Evolutionary conservation across 2,797 vertebrate species (phyloP).

Genomic region (Syndactyla subalaris): DNA sequence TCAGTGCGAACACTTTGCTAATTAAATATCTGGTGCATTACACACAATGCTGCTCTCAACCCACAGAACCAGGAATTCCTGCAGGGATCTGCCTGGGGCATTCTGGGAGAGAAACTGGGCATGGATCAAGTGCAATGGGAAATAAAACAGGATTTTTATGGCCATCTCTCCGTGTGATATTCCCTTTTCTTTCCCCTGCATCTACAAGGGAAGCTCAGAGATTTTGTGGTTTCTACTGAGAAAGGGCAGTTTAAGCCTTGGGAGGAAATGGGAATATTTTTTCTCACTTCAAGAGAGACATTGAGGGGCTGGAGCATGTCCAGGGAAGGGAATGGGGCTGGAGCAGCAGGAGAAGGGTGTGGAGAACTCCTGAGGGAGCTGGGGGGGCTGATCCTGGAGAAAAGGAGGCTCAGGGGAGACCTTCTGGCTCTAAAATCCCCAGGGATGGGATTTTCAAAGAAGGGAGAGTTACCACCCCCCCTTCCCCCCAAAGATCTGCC

Average conservation of each 20-base stretch:
- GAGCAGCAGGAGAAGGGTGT: not conserved
- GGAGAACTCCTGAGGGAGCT: not conserved
- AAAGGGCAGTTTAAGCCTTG: not conserved
- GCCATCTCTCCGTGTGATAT: fast-evolving
- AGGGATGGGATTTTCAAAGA: not conserved
- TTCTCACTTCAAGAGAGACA: not conserved
- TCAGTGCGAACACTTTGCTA: not conserved
- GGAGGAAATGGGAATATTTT: not conserved
- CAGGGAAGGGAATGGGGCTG: not conserved
- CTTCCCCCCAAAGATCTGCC: fast-evolving
- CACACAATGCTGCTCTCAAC: not conserved
- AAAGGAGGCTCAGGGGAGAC: not conserved
- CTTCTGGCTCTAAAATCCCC: not conserved
- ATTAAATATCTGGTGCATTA: not conserved
- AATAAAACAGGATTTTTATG: fast-evolving
- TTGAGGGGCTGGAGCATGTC: fast-evolving
- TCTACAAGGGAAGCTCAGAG: not conserved
- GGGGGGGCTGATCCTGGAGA: not conserved
- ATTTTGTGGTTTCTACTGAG: not conserved
- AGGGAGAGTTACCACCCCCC: not conserved
- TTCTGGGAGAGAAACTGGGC: not conserved
- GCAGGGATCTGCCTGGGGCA: not conserved
- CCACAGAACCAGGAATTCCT: not conserved
- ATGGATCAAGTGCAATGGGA: not conserved
- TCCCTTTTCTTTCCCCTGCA: not conserved